Evolutionary conservation across 2,113 vertebrate species (phyloP).

Genomic region (Actenoides lindsayi): DNA sequence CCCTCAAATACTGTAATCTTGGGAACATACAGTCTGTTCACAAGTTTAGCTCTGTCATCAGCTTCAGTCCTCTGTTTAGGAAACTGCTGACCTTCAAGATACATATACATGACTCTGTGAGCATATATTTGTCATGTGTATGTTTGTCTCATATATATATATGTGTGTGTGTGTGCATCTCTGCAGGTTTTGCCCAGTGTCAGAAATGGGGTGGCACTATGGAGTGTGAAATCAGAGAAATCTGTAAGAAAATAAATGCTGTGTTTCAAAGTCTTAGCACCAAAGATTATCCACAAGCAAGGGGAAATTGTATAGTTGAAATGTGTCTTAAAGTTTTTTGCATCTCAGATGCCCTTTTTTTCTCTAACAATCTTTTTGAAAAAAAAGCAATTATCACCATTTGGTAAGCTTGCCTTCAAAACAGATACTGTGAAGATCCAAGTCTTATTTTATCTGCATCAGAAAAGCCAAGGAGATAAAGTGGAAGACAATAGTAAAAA

Average conservation of each 20-base stretch:
- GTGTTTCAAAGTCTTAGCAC: not conserved
- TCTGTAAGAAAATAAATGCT: not conserved
- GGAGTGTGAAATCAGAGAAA: not conserved
- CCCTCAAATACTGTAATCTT: not conserved
- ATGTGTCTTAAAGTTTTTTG: not conserved
- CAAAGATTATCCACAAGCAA: not conserved
- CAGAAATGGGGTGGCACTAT: not conserved
- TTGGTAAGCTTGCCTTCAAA: not conserved
- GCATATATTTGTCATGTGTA: not conserved
- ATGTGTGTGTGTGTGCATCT: rapidly evolving
- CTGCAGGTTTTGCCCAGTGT: not conserved
- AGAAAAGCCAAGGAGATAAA: not conserved
- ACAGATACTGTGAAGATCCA: not conserved
- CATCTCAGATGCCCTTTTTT: not conserved
- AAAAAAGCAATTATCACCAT: not conserved
- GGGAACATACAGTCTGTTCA: not conserved
- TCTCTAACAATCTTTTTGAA: not conserved
- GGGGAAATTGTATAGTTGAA: not conserved
- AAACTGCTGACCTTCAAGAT: not conserved
- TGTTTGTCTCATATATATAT: not conserved
- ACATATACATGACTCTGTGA: not conserved
- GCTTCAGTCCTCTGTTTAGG: not conserved
- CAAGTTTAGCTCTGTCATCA: not conserved
- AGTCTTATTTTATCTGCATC: not conserved
- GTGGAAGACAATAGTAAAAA: not conserved